These are phyloP conservation scores for Huso huso DNA, from an alignment of 2,797 vertebrate species.

Conservation along the genomic window DNA sequence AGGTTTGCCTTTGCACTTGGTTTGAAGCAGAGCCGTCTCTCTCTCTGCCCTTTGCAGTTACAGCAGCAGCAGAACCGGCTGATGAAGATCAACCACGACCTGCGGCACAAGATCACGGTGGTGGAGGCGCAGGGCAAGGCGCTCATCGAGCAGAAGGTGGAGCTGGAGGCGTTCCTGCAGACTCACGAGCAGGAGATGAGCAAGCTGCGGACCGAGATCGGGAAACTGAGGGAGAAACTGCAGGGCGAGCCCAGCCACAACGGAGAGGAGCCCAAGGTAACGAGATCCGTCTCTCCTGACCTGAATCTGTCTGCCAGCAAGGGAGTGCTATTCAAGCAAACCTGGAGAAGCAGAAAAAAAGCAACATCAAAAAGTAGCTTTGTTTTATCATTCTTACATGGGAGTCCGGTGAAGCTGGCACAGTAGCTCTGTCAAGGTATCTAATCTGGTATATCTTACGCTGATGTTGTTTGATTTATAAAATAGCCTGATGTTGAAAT, in stretches of 20 bases:
- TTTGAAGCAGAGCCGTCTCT: not conserved
- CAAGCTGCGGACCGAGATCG: slow-evolving; percentile 70
- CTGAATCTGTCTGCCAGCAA: not conserved
- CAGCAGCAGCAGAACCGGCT: slow-evolving; percentile 93
- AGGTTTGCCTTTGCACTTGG: not conserved
- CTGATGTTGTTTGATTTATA: too few relatives aligned
- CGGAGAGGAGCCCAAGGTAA: slow-evolving; percentile 64
- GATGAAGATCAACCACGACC: slow-evolving; percentile 97
- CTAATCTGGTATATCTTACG: too few relatives aligned
- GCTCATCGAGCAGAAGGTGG: slow-evolving; percentile 93
- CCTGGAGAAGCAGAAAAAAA: slow-evolving; percentile 1
- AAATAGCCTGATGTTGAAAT: too few relatives aligned
- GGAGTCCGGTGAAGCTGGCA: too few relatives aligned
- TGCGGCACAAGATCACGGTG: slow-evolving; percentile 83
- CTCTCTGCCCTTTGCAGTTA: slow-evolving; percentile 52
- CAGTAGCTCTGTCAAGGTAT: too few relatives aligned
- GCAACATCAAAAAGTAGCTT: too few relatives aligned
- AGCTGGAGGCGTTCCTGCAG: slow-evolving; percentile 83
- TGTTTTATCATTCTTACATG: too few relatives aligned
- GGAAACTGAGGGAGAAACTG: slow-evolving; percentile 67
- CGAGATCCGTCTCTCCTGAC: not conserved
- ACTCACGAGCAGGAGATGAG: slow-evolving; percentile 80
- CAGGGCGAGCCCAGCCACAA: slow-evolving; percentile 55
- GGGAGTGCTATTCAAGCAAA: not conserved
- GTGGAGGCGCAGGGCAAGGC: slow-evolving; percentile 93